Conservation (phyloP, 2,113 vertebrate genomes). For the Engystomops pustulosus region DNA sequence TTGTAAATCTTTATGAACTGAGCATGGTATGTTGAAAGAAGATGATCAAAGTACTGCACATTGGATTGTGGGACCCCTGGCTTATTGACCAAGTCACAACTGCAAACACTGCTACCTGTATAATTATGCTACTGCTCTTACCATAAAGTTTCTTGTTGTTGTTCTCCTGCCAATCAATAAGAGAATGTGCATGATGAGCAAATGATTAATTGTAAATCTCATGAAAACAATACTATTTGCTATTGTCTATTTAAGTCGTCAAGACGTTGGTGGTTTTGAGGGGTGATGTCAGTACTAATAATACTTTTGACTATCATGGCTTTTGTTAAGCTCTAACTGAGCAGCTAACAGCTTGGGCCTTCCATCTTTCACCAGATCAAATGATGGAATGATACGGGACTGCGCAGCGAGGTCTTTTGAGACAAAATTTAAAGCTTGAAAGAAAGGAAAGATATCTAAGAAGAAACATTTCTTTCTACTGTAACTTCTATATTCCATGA, state of each 20-base stretch:
- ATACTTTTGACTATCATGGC: not conserved
- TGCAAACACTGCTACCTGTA: too few relatives aligned
- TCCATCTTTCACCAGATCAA: slow-evolving; percentile 9
- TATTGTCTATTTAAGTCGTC: not conserved
- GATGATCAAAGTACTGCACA: too few relatives aligned
- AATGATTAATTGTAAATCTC: too few relatives aligned
- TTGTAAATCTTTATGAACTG: too few relatives aligned
- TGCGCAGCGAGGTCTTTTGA: slow-evolving; percentile 16
- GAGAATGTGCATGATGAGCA: too few relatives aligned
- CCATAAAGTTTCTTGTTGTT: too few relatives aligned
- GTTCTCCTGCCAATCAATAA: too few relatives aligned
- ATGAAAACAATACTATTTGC: not conserved
- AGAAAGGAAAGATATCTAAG: not conserved
- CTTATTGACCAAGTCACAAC: too few relatives aligned
- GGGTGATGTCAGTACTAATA: not conserved
- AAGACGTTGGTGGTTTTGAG: not conserved
- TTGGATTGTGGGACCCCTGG: too few relatives aligned
- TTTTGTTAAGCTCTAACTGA: not conserved
- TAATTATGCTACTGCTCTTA: too few relatives aligned
- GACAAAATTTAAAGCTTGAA: slow-evolving; percentile 6
- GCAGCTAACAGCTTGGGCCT: slow-evolving; percentile 21
- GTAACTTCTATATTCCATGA: slow-evolving; percentile 1
- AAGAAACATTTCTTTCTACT: not conserved
- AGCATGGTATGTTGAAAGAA: too few relatives aligned
- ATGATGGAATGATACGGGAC: not conserved